A percentile compares a stretch with the other conserved stretches of the same genome.
Evolutionary conservation across 2,113 vertebrate genomes (phyloP).

Genomic region (Oncorhynchus gorbuscha): DNA sequence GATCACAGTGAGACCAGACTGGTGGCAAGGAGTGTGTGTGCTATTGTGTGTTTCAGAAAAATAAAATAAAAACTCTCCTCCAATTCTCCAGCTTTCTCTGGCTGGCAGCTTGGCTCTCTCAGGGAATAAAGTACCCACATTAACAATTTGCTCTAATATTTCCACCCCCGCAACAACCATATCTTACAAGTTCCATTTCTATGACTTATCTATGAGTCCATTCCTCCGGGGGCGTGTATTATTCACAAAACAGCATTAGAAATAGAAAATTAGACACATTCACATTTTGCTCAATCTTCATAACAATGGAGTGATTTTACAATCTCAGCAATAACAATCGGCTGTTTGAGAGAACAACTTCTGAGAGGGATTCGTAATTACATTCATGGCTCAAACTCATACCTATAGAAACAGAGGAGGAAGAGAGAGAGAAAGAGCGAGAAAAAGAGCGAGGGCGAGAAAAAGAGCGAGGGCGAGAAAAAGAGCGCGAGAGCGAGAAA

Average conservation of each 20-base stretch:
- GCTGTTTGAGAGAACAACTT: slow-evolving; percentile 6
- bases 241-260: slow-evolving; percentile 10
- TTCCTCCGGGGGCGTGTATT: slow-evolving; percentile 8
- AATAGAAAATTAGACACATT: slow-evolving; percentile 21
- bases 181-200: slow-evolving; percentile 28
- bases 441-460: no score
- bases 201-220: slow-evolving; percentile 8
- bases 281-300: no score
- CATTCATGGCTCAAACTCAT: slow-evolving; percentile 17
- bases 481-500: accelerated
- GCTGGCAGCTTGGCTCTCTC: slow-evolving; percentile 25
- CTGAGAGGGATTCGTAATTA: slow-evolving; percentile 25
- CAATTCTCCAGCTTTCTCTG: slow-evolving; percentile 5
- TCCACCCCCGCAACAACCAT: slow-evolving; percentile 10
- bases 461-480: accelerated
- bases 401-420: neutral
- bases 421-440: no score
- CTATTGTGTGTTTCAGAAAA: slow-evolving; percentile 6
- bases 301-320: slow-evolving; percentile 19
- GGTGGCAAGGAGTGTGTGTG: neutral
- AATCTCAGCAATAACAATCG: slow-evolving; percentile 15
- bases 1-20: neutral
- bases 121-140: slow-evolving; percentile 33
- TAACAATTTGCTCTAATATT: slow-evolving; percentile 31
- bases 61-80: neutral